Base-by-base conservation (phyloP, 2,888 invertebrate species). In the Eudemis profundana region DNA sequence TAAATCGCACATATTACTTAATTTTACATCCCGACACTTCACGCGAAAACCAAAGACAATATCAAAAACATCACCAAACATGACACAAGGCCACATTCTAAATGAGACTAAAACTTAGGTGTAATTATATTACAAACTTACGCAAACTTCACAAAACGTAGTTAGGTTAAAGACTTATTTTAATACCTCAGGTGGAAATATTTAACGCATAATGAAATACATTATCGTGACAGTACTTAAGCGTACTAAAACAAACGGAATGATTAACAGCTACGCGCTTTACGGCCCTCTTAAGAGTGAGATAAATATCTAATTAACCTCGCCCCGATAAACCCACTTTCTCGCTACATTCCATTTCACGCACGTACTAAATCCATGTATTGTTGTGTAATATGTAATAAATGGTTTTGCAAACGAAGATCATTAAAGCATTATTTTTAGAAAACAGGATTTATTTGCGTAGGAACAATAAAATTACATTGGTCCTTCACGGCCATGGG, bases 241-340 rank as follows among this genome's bases (percentile, higher is more conserved):
- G 50, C 56, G 42, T 57, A 44, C 49, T 56, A 56, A 47, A 56
- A 29, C 49, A 63, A 59, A 64, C 51, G 36, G 57, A 59, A 64
- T 64, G 57, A 64, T 59, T 51, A 59, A 64, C 57, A 46, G 64
- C 49, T 44, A 50, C 57, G 57, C 42, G 36, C 57, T 64, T 64
- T 59, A 59, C 44, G 19, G 50, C 29, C 36, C 57, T 51, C 64
- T 56, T 64, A 51, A 64, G 64, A 51, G 44, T 51, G 36, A 64
- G 64, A 59, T 64, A 64, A 64, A 64, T 64, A 64, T 64, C 64
- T 64, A 64, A 64, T 64, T 64, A 64, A 38, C 57, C 44, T 44
- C 27, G 50, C 50, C 42, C 44, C 23, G 64, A 64, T 64, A 64
- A 64, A 50, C 42, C 17, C 57, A 36, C 17, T 51, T 44, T 40